Percentiles rank a stretch among this genome's conserved stretches.
Evolutionary conservation across 2,888 invertebrate genomes (phyloP).

Genomic region (Ectropis crepuscularia): DNA sequence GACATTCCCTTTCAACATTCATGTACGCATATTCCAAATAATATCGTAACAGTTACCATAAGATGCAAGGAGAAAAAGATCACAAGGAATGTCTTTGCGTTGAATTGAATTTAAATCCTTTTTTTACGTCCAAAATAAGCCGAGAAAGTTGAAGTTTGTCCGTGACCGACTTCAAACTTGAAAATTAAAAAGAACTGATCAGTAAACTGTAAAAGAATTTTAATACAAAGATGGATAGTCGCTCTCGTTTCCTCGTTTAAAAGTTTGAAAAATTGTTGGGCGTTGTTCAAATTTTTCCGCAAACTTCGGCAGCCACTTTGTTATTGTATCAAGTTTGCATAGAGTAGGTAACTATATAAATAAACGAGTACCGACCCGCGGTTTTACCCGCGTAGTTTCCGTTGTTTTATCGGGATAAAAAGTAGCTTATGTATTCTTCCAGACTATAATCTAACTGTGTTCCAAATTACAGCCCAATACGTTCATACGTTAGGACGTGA

Average conservation of each 20-base stretch:
- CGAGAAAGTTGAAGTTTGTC: conserved; percentile 10
- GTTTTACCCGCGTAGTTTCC: too few relatives aligned
- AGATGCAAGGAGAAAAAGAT: background rate
- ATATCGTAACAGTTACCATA: background rate
- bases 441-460: too few relatives aligned
- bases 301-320: conserved; percentile 25
- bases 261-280: conserved; percentile 27
- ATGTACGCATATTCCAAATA: background rate
- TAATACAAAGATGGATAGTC: conserved; percentile 29
- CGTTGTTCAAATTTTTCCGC: conserved; percentile 25
- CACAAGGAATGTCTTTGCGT: conserved; percentile 1
- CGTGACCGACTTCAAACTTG: conserved; percentile 11
- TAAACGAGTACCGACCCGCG: conserved; percentile 10
- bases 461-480: too few relatives aligned
- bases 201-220: conserved; percentile 32
- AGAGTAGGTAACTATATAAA: conserved; percentile 70
- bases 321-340: conserved; percentile 59
- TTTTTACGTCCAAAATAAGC: conserved; percentile 19
- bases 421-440: too few relatives aligned
- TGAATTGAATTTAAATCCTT: conserved; percentile 11
- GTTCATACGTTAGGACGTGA: too few relatives aligned
- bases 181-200: conserved; percentile 28
- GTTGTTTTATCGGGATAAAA: too few relatives aligned
- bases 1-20: conserved; percentile 44
- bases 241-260: conserved; percentile 23